Base-by-base conservation (phyloP, 1,140 invertebrate genomes). In the Popillia japonica region DNA sequence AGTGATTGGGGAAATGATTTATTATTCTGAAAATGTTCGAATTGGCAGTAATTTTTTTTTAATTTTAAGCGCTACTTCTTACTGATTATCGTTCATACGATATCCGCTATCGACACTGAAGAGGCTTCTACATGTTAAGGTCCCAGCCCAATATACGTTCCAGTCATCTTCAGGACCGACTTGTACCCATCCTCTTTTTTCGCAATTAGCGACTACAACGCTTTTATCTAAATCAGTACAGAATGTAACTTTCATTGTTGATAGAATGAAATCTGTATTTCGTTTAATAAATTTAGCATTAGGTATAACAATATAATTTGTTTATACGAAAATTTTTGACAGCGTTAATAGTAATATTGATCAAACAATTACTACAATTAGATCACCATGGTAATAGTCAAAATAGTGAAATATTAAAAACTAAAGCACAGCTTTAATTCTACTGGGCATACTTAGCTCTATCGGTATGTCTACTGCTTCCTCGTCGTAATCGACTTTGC, bases 81-180 rank as follows among this genome's bases (percentile, higher is more conserved):
- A 95, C 94, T 98, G 96, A 88, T 96, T 95, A 87, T 98, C 96
- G 80, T 93, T 92, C 91, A 98, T 94, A 68, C 96, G 89, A 86
- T 97, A 98, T 14, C 96, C 96, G 85, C 93, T 96, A 84, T 98
- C 96, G 0, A 97, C 93, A 84, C 96, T 97, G 84, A 98, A 98
- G 72, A 99, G 91, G 84, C 92, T 96, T 75, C 96, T 88, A 79
- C 96, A 96, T 6, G 94, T 97, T 83, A 95, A 93, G 7, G 96
- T 96, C 9, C 93, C 94, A 1, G 96, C 95, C 96, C 96, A 99
- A 86, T 98, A 98, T 86, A 98, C 96, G 86, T 98, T 96, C 96
- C 96, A 99, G 83, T 98, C 96, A 85, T 99, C 96, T 81, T 98
- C 96, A 0, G 95, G 93, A 17, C 92, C 92, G 10, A 98, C 96